Base-by-base conservation (phyloP, 92 coral and sea anemone species). In the Siderastrea siderea region DNA sequence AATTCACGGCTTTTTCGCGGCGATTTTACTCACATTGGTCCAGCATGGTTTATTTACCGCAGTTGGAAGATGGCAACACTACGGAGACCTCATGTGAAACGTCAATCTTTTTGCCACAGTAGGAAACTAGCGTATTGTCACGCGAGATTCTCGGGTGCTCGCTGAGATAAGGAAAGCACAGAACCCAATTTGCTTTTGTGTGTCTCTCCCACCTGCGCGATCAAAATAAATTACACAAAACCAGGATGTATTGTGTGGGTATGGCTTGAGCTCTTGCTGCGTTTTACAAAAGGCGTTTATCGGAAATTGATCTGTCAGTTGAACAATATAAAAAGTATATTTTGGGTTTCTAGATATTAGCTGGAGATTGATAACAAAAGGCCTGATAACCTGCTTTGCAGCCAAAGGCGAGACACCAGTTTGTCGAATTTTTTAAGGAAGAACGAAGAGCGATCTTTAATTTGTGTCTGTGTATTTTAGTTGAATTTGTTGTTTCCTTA, bases 261-360 rank as follows among this genome's bases (percentile, higher is more conserved):
- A 59, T 5, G 51, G 46, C 54, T 44, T 55, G 63, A 50, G 64
- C 57, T 88, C 88, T 91, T 72, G 68, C 89, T 76, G 78, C 79
- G 82, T 71, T 86, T 71, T 53, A 82, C 80, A 82, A 91, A 94
- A 93, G 86, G 76, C 93, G 91, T 90, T 95, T 93, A 93, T 95
- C 96, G 96, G 95, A 93, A 95, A 93, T 93, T 86, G 90, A 86
- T 85, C 90, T 86, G 84, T 81, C 90, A 86, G 75, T 51, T 83
- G 93, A 88, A 84, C 93, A 93, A 94, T 89, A 71, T 93, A 87
- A 71, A 90, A 72, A 82, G 91, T 90, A 78, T 90, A 79, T 89
- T 79, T 92, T 82, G 75, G 86, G 69, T 81, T 68, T 80, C 68
- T 54, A 54, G 57, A 57, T 85, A 75, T 85, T 80, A 81, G 77